phyloP scores from a whole-genome alignment of 2,888 invertebrate species.

The Netelia inedita region DNA sequence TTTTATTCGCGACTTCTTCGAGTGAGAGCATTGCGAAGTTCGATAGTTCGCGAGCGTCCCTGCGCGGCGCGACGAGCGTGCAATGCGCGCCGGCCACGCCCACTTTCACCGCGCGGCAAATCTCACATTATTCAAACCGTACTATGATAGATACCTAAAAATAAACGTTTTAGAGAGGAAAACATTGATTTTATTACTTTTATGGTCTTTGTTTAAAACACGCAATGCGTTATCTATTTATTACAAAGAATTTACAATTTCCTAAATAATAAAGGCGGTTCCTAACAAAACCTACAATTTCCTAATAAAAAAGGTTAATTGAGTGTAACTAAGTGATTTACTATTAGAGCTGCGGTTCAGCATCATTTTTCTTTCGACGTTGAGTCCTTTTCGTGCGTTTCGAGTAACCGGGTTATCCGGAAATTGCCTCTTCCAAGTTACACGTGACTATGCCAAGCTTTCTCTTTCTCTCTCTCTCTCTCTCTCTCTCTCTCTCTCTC shows the following conservation, averaged over 20 bases:
- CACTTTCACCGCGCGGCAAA: too few relatives aligned
- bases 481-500: not conserved
- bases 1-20: too few relatives aligned
- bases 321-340: not conserved
- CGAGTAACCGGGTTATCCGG: constrained; percentile 23
- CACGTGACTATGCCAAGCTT: constrained; percentile 28
- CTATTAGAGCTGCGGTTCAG: not conserved
- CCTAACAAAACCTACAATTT: too few relatives aligned
- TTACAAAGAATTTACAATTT: not conserved
- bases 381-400: not conserved
- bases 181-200: not conserved
- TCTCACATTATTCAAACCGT: too few relatives aligned
- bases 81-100: too few relatives aligned
- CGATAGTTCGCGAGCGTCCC: too few relatives aligned
- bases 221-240: not conserved
- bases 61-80: too few relatives aligned
- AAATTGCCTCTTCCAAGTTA: constrained; percentile 45
- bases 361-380: constrained; percentile 12
- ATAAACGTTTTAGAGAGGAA: too few relatives aligned
- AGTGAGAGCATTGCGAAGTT: too few relatives aligned
- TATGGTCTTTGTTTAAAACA: not conserved
- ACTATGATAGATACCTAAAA: too few relatives aligned
- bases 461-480: not conserved
- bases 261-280: too few relatives aligned
- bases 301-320: not conserved